Percentiles rank a stretch among this genome's conserved stretches.
phyloP scores from a whole-genome alignment of 2,113 vertebrate genomes.

The Tychaedon coryphoeus region DNA sequence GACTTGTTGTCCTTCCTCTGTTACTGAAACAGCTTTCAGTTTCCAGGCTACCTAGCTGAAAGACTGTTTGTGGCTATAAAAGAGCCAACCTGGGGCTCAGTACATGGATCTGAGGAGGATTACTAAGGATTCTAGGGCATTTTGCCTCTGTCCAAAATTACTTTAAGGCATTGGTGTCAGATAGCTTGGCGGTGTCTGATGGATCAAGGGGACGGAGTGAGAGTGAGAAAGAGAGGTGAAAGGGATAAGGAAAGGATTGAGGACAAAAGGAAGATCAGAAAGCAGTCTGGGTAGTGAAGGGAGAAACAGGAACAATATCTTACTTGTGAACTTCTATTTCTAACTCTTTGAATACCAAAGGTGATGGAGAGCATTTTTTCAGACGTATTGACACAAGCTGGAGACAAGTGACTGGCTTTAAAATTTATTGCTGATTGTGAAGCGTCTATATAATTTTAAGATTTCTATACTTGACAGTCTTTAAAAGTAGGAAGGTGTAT shows the following conservation, averaged over 20 bases:
- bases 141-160: conserved; percentile 80
- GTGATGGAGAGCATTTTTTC: not conserved
- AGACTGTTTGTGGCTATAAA: conserved; percentile 68
- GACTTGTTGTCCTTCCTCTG: conserved; percentile 62
- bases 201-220: conserved; percentile 73
- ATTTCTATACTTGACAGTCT: not conserved
- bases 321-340: conserved; percentile 71
- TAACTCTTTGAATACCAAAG: conserved; percentile 58
- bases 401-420: not conserved
- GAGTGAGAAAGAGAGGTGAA: conserved; percentile 73
- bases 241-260: conserved; percentile 70
- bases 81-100: conserved; percentile 72
- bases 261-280: conserved; percentile 73
- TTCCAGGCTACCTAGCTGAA: conserved; percentile 66
- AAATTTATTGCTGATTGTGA: not conserved
- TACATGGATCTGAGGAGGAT: conserved; percentile 75
- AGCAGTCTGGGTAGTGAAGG: conserved; percentile 57
- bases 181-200: conserved; percentile 65
- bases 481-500: not conserved
- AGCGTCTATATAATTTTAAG: not conserved
- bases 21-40: conserved; percentile 69
- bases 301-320: conserved; percentile 64
- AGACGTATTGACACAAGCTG: conserved; percentile 15
- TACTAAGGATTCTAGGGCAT: conserved; percentile 78
- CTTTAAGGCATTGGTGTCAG: conserved; percentile 74